These are phyloP conservation scores for Drosophila sturtevanti DNA, from an alignment of 1,140 invertebrate genomes.

Conservation along the genomic window DNA sequence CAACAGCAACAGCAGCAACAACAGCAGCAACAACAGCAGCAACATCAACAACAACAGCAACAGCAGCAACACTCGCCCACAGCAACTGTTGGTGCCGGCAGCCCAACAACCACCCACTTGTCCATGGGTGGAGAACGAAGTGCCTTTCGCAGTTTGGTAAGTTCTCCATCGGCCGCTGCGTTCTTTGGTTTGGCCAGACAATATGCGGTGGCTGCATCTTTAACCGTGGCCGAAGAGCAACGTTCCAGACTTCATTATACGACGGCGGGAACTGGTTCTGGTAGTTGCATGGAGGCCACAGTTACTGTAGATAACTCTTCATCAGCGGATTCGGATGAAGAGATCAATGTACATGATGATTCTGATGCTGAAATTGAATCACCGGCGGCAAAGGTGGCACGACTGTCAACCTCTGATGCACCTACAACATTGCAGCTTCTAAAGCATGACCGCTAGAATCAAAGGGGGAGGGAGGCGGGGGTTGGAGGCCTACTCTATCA, in stretches of 20 bases:
- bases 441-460: constrained; percentile 76
- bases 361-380: constrained; percentile 83
- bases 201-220: constrained; percentile 83
- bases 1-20: constrained; percentile 56
- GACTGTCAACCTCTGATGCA: constrained; percentile 74
- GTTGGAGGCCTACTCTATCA: background rate
- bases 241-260: constrained; percentile 61
- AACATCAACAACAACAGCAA: constrained; percentile 57
- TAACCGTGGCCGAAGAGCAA: constrained; percentile 80
- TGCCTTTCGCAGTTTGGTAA: constrained; percentile 89
- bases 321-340: constrained; percentile 77
- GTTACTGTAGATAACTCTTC: constrained; percentile 78
- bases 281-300: constrained; percentile 53
- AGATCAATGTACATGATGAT: constrained; percentile 87
- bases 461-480: background rate
- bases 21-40: constrained; percentile 45
- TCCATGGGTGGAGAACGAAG: constrained; percentile 93
- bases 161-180: constrained; percentile 82
- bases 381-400: constrained; percentile 67
- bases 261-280: constrained; percentile 86
- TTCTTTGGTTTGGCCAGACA: constrained; percentile 83
- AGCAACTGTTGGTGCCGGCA: constrained; percentile 38
- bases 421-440: constrained; percentile 71
- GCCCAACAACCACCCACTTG: constrained; percentile 58
- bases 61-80: constrained; percentile 67